Percentiles rank a stretch among this genome's conserved stretches.
Conservation (phyloP, 2,888 invertebrate species). For the Abrostola tripartita region DNA sequence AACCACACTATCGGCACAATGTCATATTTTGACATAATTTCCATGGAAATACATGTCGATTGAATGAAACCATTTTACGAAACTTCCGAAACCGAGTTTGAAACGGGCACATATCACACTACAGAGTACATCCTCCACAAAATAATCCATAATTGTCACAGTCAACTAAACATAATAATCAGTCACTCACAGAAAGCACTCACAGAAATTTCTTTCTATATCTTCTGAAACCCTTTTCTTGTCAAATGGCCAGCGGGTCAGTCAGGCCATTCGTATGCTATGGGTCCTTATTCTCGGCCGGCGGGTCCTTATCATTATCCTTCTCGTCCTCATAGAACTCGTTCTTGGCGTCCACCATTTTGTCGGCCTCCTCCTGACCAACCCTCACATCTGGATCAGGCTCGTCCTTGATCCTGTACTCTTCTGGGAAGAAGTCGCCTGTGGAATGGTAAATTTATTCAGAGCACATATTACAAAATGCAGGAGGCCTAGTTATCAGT, state of each 20-base stretch:
- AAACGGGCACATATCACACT: neutral
- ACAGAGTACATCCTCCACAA: neutral
- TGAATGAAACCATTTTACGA: neutral
- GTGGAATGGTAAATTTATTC: slow-evolving; percentile 30
- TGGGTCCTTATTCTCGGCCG: slow-evolving; percentile 79
- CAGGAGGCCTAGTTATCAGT: too few species aligned
- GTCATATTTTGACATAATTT: too few species aligned
- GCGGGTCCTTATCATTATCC: slow-evolving; percentile 93
- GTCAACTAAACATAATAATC: neutral
- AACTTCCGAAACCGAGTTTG: too few species aligned
- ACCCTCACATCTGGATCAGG: slow-evolving; percentile 94
- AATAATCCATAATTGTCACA: neutral
- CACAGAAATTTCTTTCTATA: slow-evolving; percentile 62
- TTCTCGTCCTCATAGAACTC: slow-evolving; percentile 97
- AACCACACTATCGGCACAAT: too few species aligned
- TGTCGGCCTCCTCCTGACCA: slow-evolving; percentile 93
- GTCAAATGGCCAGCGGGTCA: slow-evolving; percentile 77
- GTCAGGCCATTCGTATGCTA: slow-evolving; percentile 77
- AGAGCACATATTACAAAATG: too few species aligned
- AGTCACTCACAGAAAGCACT: slow-evolving; percentile 19
- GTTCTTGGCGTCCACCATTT: slow-evolving; percentile 94
- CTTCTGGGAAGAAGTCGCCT: slow-evolving; percentile 93
- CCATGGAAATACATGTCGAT: neutral
- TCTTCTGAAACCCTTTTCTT: slow-evolving; percentile 60
- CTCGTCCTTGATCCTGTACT: slow-evolving; percentile 92